Conservation (phyloP, 2,888 invertebrate genomes). For the Encarsia formosa region DNA sequence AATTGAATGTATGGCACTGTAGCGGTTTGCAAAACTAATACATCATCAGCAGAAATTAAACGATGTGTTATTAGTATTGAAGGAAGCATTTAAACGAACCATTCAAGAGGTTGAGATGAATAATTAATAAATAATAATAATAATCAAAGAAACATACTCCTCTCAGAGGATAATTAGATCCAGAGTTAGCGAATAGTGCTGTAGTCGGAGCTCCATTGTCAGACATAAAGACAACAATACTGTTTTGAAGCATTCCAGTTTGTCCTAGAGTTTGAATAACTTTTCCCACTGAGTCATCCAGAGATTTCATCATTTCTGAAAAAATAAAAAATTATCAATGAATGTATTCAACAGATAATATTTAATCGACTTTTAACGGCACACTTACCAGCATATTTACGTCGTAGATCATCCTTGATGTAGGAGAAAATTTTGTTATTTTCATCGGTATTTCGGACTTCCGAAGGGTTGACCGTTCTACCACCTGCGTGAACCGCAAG, state of each 20-base stretch:
- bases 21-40: too few species aligned
- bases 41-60: too few species aligned
- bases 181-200: conserved; percentile 54
- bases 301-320: conserved; percentile 57
- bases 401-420: conserved; percentile 64
- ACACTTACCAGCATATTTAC: conserved; percentile 67
- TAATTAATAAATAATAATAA: not conserved
- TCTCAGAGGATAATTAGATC: conserved; percentile 61
- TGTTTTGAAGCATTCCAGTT: conserved; percentile 55
- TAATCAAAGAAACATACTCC: conserved; percentile 51
- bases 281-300: conserved; percentile 60
- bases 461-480: conserved; percentile 55
- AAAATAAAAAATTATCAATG: not conserved
- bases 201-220: conserved; percentile 59
- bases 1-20: too few species aligned
- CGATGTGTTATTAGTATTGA: too few species aligned
- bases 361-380: not conserved
- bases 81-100: too few species aligned
- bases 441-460: conserved; percentile 62
- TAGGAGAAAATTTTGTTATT: conserved; percentile 66
- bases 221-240: conserved; percentile 60
- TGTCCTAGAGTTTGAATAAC: conserved; percentile 54
- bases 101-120: too few species aligned
- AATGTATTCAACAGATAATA: not conserved
- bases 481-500: conserved; percentile 73